Base-by-base conservation (phyloP, 2,797 vertebrate species). In the Melanotaenia pygmaea region DNA sequence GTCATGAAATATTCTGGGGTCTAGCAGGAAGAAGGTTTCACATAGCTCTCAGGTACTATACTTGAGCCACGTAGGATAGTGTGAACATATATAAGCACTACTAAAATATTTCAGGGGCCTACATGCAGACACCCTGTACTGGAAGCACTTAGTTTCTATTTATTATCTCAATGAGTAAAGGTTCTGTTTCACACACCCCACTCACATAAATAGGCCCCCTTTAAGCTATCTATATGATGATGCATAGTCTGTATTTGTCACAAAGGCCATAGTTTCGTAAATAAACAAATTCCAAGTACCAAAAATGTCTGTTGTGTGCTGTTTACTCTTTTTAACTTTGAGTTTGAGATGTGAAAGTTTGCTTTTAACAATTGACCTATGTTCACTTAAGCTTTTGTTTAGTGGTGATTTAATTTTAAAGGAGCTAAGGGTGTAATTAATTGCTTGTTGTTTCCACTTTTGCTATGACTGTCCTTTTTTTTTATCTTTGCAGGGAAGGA, bases 401-500 rank as follows among this genome's bases (percentile, higher is more conserved):
- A 1, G 35, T 13, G 2, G 3, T 3, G 13, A 5, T 40, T 61
- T 40, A 26, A 14, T 37, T 28, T 18, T 45, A 45, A 45, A 45
- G 18, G 45, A 7, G 18, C 43, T 18, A 3, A n/a, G 20, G 45
- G 2, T 47, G 20, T 47, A n/a, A n/a, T 47, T 47, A n/a, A 20
- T 45, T 18, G 5, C 16, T n/a, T 47, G 1, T 32, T 68, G 0
- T 26, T 47, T 59, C 22, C n/a, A 22, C 6, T 58, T 1, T n/a
- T 57, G 4, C n/a, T 2, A n/a, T 51, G 0, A 35, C 28, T 3
- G 58, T 6, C 11, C 9, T 7, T n/a, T 38, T n/a, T 24, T 1
- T 6, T 24, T 0, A 8, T 75, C 47, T 45, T 5, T 35, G 12
- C 89, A 99, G 97, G 97, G 98, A 84, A 95, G 97, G 90, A 99